Conservation (phyloP, 2,888 invertebrate genomes). For the Drosophila imparisetae region DNA sequence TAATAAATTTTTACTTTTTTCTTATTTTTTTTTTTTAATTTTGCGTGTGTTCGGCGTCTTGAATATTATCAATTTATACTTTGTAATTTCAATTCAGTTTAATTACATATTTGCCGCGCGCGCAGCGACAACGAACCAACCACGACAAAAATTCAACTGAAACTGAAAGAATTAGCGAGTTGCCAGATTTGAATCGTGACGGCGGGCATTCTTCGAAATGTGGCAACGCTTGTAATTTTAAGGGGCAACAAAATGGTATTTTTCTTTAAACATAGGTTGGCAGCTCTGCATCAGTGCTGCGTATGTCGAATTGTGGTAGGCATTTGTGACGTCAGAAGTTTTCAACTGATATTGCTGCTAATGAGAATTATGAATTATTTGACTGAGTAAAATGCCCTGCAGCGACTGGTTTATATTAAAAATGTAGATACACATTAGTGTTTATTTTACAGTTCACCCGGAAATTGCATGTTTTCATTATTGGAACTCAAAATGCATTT, state of each 20-base stretch:
- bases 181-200: slow-evolving; percentile 52
- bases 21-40: slow-evolving; percentile 12
- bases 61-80: slow-evolving; percentile 56
- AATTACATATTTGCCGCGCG: slow-evolving; percentile 56
- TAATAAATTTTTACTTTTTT: slow-evolving; percentile 19
- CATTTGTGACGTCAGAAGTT: slow-evolving; percentile 25
- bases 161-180: slow-evolving; percentile 55
- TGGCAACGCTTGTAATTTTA: slow-evolving; percentile 27
- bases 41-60: slow-evolving; percentile 60
- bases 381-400: background rate
- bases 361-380: background rate
- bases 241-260: slow-evolving; percentile 12
- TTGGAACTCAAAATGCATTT: background rate
- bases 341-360: background rate
- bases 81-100: slow-evolving; percentile 54
- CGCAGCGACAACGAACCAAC: slow-evolving; percentile 57
- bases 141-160: slow-evolving; percentile 63
- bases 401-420: background rate
- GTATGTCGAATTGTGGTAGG: background rate
- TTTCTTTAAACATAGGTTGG: background rate
- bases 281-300: slow-evolving; percentile 20
- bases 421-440: background rate
- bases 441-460: background rate
- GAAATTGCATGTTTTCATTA: background rate
- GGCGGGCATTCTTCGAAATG: slow-evolving; percentile 11